Base-by-base conservation (phyloP, 2,888 invertebrate species). In the Ferdinandea cuprea region DNA sequence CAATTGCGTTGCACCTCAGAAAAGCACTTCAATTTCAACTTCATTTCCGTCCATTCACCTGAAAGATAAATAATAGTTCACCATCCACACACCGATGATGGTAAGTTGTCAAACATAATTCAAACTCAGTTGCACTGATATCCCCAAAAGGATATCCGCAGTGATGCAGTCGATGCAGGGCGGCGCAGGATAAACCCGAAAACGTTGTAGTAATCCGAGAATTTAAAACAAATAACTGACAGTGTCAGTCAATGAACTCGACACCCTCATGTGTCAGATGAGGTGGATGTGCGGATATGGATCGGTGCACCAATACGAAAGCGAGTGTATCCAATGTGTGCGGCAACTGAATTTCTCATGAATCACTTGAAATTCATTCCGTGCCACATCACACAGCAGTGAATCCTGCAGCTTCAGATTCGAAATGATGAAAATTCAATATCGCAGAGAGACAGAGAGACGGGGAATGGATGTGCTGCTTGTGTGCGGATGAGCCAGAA, bases 351-450 rank as follows among this genome's bases (percentile, higher is more conserved):
- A 76, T 69, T 59, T 76, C 65, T 63, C 65, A 52, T 81, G 81
- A 76, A 71, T 81, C 81, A 81, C 76, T 81, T 81, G 66, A 81
- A 77, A 77, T 66, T 66, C 76, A 76, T 71, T 81, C 65, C 65
- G 42, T 77, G 71, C 71, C 76, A 77, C 25, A 77, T 76, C 71
- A 35, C 66, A 66, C 21, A 8, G 11, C 11, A 9, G n/a, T 21
- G 13, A 7, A 15, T 48, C 32, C 44, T 19, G 74, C n/a, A n/a
- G n/a, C 80, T 72, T 66, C 30, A 48, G 61, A 52, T 56, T 52
- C 32, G 21, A 76, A 71, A 65, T 76, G 80, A 65, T 76, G 80
- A 71, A 81, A 76, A 52, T 65, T 65, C 76, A 81, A 76, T 81
- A 76, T 56, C 21, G 30, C 42, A 35, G 69, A n/a, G 40, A 44